These are phyloP conservation scores for Neelides sp. DNA, from an alignment of 1,140 invertebrate genomes.

Conservation along the genomic window DNA sequence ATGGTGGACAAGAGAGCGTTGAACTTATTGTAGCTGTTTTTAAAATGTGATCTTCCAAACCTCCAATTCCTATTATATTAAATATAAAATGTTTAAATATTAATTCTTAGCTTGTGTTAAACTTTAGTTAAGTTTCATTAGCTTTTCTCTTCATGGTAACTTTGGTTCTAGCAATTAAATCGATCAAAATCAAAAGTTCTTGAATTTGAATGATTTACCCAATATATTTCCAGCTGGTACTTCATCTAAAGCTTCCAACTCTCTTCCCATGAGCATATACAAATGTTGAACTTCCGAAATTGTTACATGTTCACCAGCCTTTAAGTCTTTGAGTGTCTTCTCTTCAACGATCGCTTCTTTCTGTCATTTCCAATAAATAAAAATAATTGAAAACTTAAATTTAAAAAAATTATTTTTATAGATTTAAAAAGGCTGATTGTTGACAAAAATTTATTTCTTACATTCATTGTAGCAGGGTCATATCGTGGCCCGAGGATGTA, in stretches of 20 bases:
- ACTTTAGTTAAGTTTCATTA: no score
- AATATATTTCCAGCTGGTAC: conserved; percentile 82
- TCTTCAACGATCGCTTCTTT: conserved; percentile 41
- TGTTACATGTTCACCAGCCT: conserved; percentile 49
- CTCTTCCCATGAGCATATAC: conserved; percentile 87
- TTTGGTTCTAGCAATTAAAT: no score
- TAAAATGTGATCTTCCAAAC: conserved; percentile 69
- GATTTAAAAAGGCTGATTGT: conserved; percentile 3
- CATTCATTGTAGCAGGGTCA: conserved; percentile 53
- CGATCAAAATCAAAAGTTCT: no score
- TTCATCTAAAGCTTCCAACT: conserved; percentile 64
- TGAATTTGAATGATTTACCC: conserved; percentile 40
- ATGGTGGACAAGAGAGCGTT: conserved; percentile 70
- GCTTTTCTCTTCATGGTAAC: no score
- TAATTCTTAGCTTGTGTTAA: no score
- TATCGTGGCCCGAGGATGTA: conserved; percentile 85
- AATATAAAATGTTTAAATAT: conserved; percentile 2
- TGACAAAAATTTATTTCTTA: conserved; percentile 13
- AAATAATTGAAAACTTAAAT: not conserved
- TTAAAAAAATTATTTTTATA: not conserved
- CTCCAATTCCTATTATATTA: conserved; percentile 55
- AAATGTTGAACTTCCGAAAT: conserved; percentile 52
- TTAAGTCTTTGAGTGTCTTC: conserved; percentile 52
- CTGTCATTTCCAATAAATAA: conserved; percentile 27
- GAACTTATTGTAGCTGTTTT: conserved; percentile 85